Base-by-base conservation (phyloP, 1,140 invertebrate genomes). In the Nephila pilipes region DNA sequence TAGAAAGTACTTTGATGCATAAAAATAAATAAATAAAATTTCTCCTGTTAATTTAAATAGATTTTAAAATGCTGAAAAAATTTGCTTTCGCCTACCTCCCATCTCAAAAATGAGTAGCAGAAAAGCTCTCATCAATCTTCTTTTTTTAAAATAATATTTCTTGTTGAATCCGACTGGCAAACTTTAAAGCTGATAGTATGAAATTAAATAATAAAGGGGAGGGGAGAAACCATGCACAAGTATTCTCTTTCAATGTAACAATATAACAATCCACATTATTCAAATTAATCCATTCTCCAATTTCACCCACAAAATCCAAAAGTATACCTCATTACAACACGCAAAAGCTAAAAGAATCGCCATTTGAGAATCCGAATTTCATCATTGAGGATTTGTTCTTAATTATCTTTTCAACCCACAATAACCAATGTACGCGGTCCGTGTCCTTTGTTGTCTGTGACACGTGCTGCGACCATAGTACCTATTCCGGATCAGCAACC, bases 401-500 rank as follows among this genome's bases (percentile, higher is more conserved):
- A 32, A 75, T 75, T 75, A 75, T 75, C 2, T 6, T 5, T 4
- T 36, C 29, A 20, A 14, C 69, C 14, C 25, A 6, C 69, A 32
- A 65, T 29, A n/a, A 65, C 4, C 69, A 32, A 65, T 29, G 22
- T 25, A 25, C 22, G 22, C 46, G 14, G 25, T 29, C 22, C 63
- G 69, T 60, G 58, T 20, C 4, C 58, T 18, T 20, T 18, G 16
- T 22, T 5, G 58, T 75, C 29, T n/a, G 81, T 36, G 25, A 63
- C 87, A 88, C 87, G 87, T 88, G 87, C 65, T 75, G 20, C 22
- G 16, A 38, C 29, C 38, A 22, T 32, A 58, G 12, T 22, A 25
- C 81, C 46, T 3, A 88, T 88, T 88, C 87, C 87, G 32, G 60
- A 54, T 36, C 60, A 55, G 46, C 55, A 54, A 81, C 32, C 83